Base-by-base conservation (phyloP, 2,797 vertebrate genomes). In the Hoplostethus mediterraneus region DNA sequence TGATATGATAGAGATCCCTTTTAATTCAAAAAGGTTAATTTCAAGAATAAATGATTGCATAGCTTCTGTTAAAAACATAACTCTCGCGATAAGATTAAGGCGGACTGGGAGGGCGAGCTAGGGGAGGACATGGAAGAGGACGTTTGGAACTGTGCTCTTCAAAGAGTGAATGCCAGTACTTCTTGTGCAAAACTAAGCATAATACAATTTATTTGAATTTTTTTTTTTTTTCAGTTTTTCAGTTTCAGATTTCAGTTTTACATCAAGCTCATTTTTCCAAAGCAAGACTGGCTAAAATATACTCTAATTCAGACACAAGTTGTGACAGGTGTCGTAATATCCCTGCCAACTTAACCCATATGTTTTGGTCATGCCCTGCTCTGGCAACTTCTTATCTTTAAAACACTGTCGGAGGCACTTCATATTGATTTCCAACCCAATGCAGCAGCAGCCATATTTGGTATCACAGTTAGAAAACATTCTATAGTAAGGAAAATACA, bases 11-110 rank as follows among this genome's bases (percentile, higher is more conserved):
- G 14, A 30, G 44, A 13, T 51, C 48, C 48, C 51, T 52, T 25
- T 52, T 52, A 52, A 51, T n/a, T 51, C 48, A 52, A 52, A 53
- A 53, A 12, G 21, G 21, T 25, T 48, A 0, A 40, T 53, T 11
- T 62, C 48, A 31, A 61, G 11, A n/a, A 53, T 54, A 5, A 45
- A 2, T 10, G 28, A 53, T 14, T 53, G 28, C 16, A 21, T 70
- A 44, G 11, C 49, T 10, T 70, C 60, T 5, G 1, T 63, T 56
- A 47, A 63, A 48, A 67, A 40, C 11, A 61, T 5, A 61, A 21
- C 44, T 1, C 12, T 60, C 4, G n/a, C 1, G 30, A n/a, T n/a
- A 67, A 74, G 21, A 75, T 51, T 2, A 56, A 1, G 6, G 33
- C 13, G 8, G 44, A 31, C 3, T 75, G 65, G 45, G 49, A 8